Evolutionary conservation across 2,113 vertebrate species (phyloP).

Genomic region (Tylochromis polylepis): DNA sequence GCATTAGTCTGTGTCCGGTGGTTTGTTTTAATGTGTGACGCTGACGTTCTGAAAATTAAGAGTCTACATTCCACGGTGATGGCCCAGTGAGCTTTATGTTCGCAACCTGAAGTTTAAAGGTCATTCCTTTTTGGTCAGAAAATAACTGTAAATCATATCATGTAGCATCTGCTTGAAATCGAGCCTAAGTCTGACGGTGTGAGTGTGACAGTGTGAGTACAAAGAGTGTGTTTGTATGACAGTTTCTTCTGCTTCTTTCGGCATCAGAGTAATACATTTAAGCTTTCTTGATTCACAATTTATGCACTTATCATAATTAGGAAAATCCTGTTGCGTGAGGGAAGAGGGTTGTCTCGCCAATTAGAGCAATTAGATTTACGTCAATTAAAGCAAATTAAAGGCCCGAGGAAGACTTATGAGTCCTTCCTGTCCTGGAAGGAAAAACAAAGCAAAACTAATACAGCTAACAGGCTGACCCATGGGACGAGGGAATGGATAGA

Average conservation of each 20-base stretch:
- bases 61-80: background rate
- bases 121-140: background rate
- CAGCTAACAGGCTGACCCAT: background rate
- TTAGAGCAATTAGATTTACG: background rate
- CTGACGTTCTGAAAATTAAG: background rate
- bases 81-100: background rate
- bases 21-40: background rate
- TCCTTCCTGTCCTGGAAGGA: background rate
- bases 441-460: slow-evolving; percentile 1
- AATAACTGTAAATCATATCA: background rate
- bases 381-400: slow-evolving; percentile 28
- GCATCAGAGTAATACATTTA: background rate
- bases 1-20: background rate
- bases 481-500: background rate
- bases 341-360: background rate
- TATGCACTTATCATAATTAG: slow-evolving; percentile 43
- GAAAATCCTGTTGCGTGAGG: background rate
- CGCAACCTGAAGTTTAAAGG: background rate
- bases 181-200: background rate
- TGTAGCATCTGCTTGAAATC: background rate
- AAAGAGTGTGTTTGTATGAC: background rate
- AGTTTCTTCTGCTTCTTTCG: background rate
- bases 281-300: slow-evolving; percentile 22
- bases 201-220: background rate
- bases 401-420: slow-evolving; percentile 1